phyloP scores from a whole-genome alignment of 2,797 vertebrate genomes.

The Semaprochilodus insignis region DNA sequence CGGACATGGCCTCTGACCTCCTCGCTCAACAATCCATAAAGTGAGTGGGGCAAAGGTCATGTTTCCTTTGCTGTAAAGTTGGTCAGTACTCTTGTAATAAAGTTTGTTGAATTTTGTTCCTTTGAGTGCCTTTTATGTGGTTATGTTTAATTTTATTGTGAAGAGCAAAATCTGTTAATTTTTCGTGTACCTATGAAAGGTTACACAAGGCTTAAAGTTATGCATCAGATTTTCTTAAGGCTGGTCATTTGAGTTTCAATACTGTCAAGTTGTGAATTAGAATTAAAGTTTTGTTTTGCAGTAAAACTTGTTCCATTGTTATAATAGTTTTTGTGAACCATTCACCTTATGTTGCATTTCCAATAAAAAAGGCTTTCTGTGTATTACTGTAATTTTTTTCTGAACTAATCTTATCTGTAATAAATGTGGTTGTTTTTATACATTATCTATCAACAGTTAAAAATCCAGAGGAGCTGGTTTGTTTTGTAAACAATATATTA shows the following conservation, averaged over 20 bases:
- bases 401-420: not conserved
- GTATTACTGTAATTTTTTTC: slow-evolving; percentile 1
- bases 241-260: not conserved
- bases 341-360: not conserved
- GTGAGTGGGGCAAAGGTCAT: slow-evolving; percentile 6
- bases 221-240: too few species aligned
- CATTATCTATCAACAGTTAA: too few species aligned
- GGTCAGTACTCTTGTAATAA: not conserved
- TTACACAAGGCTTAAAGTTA: too few species aligned
- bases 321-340: not conserved
- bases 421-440: too few species aligned
- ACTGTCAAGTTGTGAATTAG: not conserved
- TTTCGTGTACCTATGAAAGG: not conserved
- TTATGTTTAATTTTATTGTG: not conserved
- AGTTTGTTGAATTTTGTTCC: not conserved
- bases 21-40: slow-evolving; percentile 50
- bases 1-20: slow-evolving; percentile 73
- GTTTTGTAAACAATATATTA: too few species aligned
- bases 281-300: not conserved
- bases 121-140: not conserved
- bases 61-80: not conserved
- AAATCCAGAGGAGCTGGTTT: too few species aligned
- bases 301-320: not conserved
- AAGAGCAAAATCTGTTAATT: not conserved
- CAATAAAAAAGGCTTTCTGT: slow-evolving; percentile 1